Evolutionary conservation across 2,888 invertebrate genomes (phyloP).

Genomic region (Catocala nupta): DNA sequence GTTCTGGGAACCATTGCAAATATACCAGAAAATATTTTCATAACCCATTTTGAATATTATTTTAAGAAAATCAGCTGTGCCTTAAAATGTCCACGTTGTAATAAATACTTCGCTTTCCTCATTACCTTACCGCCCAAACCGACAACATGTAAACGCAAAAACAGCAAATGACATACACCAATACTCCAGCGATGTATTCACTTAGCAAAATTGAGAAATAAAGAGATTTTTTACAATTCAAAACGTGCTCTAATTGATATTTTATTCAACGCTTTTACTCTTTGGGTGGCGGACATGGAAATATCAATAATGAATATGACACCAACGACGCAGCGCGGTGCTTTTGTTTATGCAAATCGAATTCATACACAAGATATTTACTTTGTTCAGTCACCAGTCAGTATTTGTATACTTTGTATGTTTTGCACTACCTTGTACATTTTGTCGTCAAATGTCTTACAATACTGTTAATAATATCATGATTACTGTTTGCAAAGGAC

Average conservation of each 20-base stretch:
- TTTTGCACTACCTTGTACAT: no score
- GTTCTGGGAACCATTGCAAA: conserved; percentile 31
- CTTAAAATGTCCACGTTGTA: conserved; percentile 67
- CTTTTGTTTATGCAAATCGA: conserved; percentile 69
- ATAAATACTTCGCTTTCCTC: conserved; percentile 81
- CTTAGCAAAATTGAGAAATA: conserved; percentile 84
- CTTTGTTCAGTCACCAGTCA: conserved; percentile 30
- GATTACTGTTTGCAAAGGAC: no score
- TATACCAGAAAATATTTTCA: conserved; percentile 30
- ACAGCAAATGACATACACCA: conserved; percentile 82
- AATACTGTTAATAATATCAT: no score
- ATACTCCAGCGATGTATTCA: conserved; percentile 75
- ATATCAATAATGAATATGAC: conserved; percentile 77
- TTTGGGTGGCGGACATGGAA: conserved; percentile 82
- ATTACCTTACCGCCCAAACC: conserved; percentile 85
- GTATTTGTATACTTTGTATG: conserved; percentile 15
- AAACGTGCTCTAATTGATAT: conserved; percentile 85
- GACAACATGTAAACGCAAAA: conserved; percentile 75
- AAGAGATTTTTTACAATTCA: conserved; percentile 73
- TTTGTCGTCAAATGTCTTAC: no score
- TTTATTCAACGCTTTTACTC: conserved; percentile 81
- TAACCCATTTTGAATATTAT: conserved; percentile 22
- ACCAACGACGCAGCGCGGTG: conserved; percentile 64
- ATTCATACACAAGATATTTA: conserved; percentile 51
- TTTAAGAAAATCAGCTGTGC: conserved; percentile 30